These are phyloP conservation scores for Drosophila burlai DNA, from an alignment of 1,140 invertebrate genomes.

Conservation along the genomic window DNA sequence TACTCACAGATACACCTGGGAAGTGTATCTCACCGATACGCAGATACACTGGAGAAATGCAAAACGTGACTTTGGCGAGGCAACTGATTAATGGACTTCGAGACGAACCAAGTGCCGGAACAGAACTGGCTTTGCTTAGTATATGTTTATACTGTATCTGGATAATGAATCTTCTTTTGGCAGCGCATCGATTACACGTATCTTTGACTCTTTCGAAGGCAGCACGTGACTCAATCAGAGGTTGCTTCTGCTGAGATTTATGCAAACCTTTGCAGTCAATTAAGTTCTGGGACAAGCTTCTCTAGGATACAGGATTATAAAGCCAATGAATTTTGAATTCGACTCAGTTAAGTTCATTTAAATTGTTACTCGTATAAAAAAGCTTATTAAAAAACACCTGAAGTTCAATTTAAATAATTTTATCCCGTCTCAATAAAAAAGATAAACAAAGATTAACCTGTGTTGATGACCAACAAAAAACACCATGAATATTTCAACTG, in stretches of 20 bases:
- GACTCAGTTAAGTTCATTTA: not conserved
- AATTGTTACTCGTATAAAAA: not conserved
- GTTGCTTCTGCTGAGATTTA: not conserved
- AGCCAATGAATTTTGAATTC: not conserved
- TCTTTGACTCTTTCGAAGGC: not conserved
- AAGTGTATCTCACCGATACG: constrained; percentile 16
- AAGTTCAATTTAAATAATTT: not conserved
- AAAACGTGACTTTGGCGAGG: constrained; percentile 73
- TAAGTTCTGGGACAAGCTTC: not conserved
- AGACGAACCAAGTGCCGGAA: constrained; percentile 55
- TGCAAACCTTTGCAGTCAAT: not conserved
- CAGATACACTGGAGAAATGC: constrained; percentile 40
- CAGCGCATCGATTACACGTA: constrained; percentile 33
- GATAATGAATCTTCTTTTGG: constrained; percentile 44
- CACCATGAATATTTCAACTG: not conserved
- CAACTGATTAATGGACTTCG: constrained; percentile 63
- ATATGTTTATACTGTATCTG: constrained; percentile 35
- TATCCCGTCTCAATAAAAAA: not conserved
- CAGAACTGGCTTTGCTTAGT: constrained; percentile 35
- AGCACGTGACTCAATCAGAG: constrained; percentile 25
- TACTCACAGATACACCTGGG: constrained; percentile 26
- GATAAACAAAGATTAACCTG: not conserved
- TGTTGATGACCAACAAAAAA: not conserved
- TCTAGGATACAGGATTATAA: not conserved
- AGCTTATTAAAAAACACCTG: not conserved